Percentiles rank a stretch among this genome's conserved stretches.
Evolutionary conservation across 2,797 vertebrate species (phyloP).

Genomic region (Salarias fasciatus): DNA sequence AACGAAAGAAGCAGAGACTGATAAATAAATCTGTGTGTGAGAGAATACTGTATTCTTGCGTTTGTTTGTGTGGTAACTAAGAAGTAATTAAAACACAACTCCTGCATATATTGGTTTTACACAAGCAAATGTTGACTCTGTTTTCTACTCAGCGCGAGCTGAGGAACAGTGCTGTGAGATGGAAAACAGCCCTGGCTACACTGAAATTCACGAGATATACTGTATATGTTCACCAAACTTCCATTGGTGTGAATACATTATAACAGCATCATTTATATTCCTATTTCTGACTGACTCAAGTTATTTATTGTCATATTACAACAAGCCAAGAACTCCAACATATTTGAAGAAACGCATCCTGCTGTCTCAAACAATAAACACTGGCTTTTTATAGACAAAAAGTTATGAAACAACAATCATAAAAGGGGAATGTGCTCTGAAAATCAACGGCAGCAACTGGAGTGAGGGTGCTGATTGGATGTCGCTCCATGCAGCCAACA

Average conservation of each 20-base stretch:
- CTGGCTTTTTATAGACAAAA: constrained; percentile 14
- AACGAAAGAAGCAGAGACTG: background rate
- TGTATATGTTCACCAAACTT: too few relatives aligned
- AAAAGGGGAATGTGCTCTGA: constrained; percentile 11
- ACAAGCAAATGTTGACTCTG: background rate
- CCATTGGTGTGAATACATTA: too few relatives aligned
- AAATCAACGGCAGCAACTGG: background rate
- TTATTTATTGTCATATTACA: too few relatives aligned
- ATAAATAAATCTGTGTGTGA: background rate
- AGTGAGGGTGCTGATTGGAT: constrained; percentile 5
- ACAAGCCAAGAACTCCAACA: too few relatives aligned
- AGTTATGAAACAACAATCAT: constrained; percentile 13
- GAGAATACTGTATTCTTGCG: background rate
- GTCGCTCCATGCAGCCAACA: constrained; percentile 5
- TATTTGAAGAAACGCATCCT: constrained; percentile 9
- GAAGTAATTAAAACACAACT: constrained; percentile 6
- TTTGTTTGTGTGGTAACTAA: background rate
- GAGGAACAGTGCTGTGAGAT: too few relatives aligned
- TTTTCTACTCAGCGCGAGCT: too few relatives aligned
- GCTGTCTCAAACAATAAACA: constrained; percentile 20
- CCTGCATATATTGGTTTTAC: background rate
- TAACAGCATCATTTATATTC: too few relatives aligned
- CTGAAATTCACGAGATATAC: too few relatives aligned
- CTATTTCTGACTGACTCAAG: too few relatives aligned
- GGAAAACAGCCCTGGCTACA: too few relatives aligned